Base-by-base conservation (phyloP, 92 coral and sea anemone genomes). In the Siderastrea siderea region DNA sequence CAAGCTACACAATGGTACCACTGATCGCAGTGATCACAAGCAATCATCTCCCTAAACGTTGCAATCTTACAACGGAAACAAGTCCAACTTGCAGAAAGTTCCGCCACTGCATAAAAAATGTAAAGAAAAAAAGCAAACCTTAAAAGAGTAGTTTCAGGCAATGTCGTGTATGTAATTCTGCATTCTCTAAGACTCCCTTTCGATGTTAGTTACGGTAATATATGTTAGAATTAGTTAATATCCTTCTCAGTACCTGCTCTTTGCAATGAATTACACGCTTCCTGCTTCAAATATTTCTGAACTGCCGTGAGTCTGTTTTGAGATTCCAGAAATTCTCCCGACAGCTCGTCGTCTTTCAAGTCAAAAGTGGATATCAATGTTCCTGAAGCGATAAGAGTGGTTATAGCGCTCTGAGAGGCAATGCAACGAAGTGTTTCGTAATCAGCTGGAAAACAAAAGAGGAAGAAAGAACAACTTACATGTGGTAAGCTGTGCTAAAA, bases 11-110 rank as follows among this genome's bases (percentile, higher is more conserved):
- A 68, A 47, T 68, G 73, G 46, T 68, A 68, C 73, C 73, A 68
- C 48, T 68, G 17, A 47, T 68, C 73, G 50, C 73, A 68, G 73
- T 44, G 73, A 68, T 68, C 47, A 44, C 73, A 68, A 44, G 73
- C 73, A 68, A 68, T 68, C 73, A 68, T 43, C 50, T 68, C 47
- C 9, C 47, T 5, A 68, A 68, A 38, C 47, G 3, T 45, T 26
- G 72, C 72, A n/a, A 9, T 44, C 72, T 68, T 68, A 38, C 72
- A 68, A 9, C 26, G 72, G 7, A 47, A 68, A 68, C 72, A 68
- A 68, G 72, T 68, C 72, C 72, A 68, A 47, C 72, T 68, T 3
- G 26, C 45, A 1, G 0, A 5, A 26, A 68, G 72, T 44, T 68
- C 49, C 2, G 38, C 72, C 4, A 68, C 72, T 68, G 45, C 26